Evolutionary conservation across 2,888 invertebrate genomes (phyloP).

Genomic region (Helicoverpa assulta): DNA sequence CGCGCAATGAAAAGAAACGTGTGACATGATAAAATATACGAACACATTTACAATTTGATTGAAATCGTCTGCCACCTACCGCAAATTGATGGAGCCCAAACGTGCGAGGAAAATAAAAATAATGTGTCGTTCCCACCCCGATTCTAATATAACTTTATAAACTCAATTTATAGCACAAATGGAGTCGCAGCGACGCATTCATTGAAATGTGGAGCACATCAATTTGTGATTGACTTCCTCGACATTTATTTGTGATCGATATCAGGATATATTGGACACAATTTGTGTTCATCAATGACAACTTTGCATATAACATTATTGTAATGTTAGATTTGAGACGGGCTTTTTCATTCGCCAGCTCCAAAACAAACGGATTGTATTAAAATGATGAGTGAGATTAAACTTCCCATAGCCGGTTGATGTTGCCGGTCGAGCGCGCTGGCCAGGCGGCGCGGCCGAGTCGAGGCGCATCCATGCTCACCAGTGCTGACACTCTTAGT

Average conservation of each 20-base stretch:
- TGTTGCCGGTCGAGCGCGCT: constrained; percentile 37
- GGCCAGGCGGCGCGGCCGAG: constrained; percentile 3
- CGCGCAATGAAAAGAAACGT: constrained; percentile 21
- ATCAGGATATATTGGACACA: constrained; percentile 18
- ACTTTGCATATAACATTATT: background rate
- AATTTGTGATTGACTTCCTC: constrained; percentile 44
- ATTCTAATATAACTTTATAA: constrained; percentile 64
- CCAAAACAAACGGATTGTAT: constrained; percentile 4
- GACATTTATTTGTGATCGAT: constrained; percentile 30
- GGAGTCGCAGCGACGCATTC: constrained; percentile 56
- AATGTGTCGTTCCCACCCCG: constrained; percentile 58
- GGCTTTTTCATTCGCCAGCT: background rate
- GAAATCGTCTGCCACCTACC: constrained; percentile 57
- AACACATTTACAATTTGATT: constrained; percentile 59
- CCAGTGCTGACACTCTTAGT: constrained; percentile 13
- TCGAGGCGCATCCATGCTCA: background rate
- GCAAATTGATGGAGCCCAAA: constrained; percentile 59
- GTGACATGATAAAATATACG: constrained; percentile 40
- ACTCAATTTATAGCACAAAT: constrained; percentile 60
- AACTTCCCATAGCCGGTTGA: constrained; percentile 17
- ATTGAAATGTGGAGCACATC: constrained; percentile 61
- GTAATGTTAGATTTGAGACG: background rate
- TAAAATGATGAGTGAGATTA: constrained; percentile 1
- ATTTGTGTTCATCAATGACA: background rate
- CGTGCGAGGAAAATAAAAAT: constrained; percentile 63